Conservation (phyloP, 2,797 vertebrate species). For the Amblyopsis hoosieri region DNA sequence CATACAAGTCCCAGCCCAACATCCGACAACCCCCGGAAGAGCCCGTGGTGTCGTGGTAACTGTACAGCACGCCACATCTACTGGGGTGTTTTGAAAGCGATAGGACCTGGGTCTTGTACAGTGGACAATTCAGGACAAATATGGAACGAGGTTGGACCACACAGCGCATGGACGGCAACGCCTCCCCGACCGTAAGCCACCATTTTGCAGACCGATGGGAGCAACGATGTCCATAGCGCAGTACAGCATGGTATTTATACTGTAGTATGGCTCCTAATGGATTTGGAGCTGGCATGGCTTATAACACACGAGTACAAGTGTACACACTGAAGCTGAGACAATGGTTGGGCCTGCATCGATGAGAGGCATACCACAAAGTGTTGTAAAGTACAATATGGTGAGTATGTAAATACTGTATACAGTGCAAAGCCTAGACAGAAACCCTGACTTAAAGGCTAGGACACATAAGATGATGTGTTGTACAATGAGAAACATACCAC, state of each 20-base stretch:
- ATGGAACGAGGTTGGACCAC: conserved; percentile 45
- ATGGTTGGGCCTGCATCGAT: conserved; percentile 18
- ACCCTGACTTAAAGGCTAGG: neutral
- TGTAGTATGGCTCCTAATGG: neutral
- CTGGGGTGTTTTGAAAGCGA: neutral
- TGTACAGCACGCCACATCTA: neutral
- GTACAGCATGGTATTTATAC: too few relatives aligned
- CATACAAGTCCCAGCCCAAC: conserved; percentile 34
- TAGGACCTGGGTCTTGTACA: conserved; percentile 3
- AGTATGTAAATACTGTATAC: conserved; percentile 4
- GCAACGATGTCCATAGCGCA: neutral
- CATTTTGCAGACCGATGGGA: conserved; percentile 2
- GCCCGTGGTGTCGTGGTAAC: neutral
- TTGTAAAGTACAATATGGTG: conserved; percentile 8
- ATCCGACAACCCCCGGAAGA: conserved; percentile 36
- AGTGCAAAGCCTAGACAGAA: conserved; percentile 12
- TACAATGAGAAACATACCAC: conserved; percentile 1
- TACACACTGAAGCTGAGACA: conserved; percentile 29
- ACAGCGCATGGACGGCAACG: neutral
- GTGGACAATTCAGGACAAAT: conserved; percentile 35
- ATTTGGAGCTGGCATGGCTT: conserved; percentile 8
- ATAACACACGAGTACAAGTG: conserved; percentile 5
- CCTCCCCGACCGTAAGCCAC: conserved; percentile 23
- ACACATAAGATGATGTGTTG: neutral
- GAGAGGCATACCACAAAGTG: conserved; percentile 31